Evolutionary conservation across 2,113 vertebrate genomes (phyloP), one percentile per base, ranked within the genome.

Genomic region (Dendropsophus ebraccatus): DNA sequence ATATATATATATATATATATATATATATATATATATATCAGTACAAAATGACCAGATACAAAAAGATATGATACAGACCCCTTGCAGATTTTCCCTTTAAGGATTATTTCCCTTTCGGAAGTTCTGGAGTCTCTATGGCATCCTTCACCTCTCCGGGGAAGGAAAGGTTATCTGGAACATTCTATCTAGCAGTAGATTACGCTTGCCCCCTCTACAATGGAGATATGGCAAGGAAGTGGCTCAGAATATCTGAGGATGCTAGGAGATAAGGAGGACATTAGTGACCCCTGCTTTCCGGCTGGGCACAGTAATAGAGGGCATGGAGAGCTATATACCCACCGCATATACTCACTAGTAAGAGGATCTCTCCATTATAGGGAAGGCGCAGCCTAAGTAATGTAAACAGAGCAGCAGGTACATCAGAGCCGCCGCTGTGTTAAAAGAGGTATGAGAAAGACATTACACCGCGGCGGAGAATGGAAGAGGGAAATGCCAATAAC

Each of bases 371-470:
- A 25, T 56, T 45, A 67, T n/a, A 86, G 80, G 84, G 56, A 72
- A 80, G 70, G 47, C 50, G 23, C 69, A 30, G 35, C 58, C 28
- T 45, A 70, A 86, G 76, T 70, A 79, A 72, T 45, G 62, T 72
- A 86, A 79, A 81, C 84, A 86, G 75, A 79, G 60, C 84, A 79
- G 84, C 30, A 45, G 84, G 84, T 73, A 81, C 41, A 37, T 58
- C 49, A 11, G 37, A 84, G 73, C 72, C 35, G 56, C 83, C 41
- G 54, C 73, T 84, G 83, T 50, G 83, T 84, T 84, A 84, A 83
- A 73, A 84, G 56, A 84, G 45, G 21, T 56, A 62, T 32, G 72
- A 75, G 35, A 60, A 65, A 76, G 37, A 76, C 72, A 84, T 75
- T 84, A 62, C 25, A 56, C 17, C 73, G 77, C 12, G 65, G 72